phyloP scores from a whole-genome alignment of 2,113 vertebrate genomes.

The Archilochus colubris region DNA sequence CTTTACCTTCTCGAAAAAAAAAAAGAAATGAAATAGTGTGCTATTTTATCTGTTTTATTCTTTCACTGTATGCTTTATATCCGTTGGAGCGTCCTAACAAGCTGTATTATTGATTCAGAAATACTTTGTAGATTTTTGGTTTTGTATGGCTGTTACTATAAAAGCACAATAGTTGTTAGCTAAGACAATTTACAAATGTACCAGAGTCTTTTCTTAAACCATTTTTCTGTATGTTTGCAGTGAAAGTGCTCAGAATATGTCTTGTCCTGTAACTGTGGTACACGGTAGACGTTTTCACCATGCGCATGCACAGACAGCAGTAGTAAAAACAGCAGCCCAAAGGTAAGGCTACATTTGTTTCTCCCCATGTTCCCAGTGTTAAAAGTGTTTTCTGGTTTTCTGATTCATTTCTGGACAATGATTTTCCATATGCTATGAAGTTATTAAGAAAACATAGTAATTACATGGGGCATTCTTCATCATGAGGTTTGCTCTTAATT shows the following conservation, averaged over 20 bases:
- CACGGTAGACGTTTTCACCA: constrained; percentile 92
- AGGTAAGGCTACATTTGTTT: constrained; percentile 78
- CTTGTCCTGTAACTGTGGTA: constrained; percentile 82
- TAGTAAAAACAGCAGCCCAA: constrained; percentile 86
- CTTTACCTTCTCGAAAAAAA: not conserved
- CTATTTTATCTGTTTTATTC: not conserved
- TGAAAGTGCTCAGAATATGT: constrained; percentile 80
- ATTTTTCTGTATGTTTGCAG: constrained; percentile 70
- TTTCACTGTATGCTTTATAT: not conserved
- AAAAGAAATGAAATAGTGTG: not conserved
- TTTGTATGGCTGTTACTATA: not conserved
- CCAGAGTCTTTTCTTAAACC: not conserved
- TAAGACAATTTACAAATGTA: not conserved
- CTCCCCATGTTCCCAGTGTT: not conserved
- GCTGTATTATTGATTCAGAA: not conserved
- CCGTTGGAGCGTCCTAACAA: not conserved
- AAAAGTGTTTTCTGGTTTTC: not conserved
- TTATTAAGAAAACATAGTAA: not conserved
- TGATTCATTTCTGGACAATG: not conserved
- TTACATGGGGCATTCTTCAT: not conserved
- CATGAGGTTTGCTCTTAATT: not conserved
- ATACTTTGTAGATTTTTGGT: not conserved
- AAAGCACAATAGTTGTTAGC: not conserved
- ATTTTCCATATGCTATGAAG: not conserved
- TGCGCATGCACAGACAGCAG: constrained; percentile 76